Base-by-base conservation (phyloP, 2,888 invertebrate genomes). In the Drosophila prolongata region DNA sequence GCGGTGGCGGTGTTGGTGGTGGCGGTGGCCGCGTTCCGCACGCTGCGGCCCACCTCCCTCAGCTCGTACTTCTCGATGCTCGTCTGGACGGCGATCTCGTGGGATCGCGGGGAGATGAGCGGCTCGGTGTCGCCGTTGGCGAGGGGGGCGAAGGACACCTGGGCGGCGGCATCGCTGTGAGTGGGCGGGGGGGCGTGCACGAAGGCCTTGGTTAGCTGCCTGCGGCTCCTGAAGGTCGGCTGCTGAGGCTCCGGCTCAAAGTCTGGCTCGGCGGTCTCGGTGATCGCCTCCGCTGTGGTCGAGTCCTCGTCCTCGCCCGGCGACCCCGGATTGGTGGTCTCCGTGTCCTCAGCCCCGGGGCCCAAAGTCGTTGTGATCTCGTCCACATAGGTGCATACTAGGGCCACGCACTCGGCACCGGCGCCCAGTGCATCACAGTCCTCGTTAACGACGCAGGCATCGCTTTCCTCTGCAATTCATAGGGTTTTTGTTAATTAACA, bases 361-460 rank as follows among this genome's bases (percentile, higher is more conserved):
- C 43, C 54, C 13, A 72, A n/a, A 6, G 71, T 62, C 6, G 74
- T 66, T 53, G 30, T 55, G 14, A 71, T 76, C 75, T 84, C 89
- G 70, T 88, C 79, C 35, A 71, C 78, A 71, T 78, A 59, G 64
- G 78, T 78, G 70, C 91, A 92, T 60, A 77, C 80, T 47, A 91
- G 76, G 68, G 75, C 83, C 52, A 78, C 79, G 73, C 91, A 92
- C 66, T 84, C 80, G 55, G 90, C 90, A 76, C 80, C 81, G 46
- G 74, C 69, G 72, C 88, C 91, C 76, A 91, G 79, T 73, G 81
- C 85, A 77, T 87, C 84, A 80, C 92, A 92, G 74, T 92, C 92
- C 71, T 81, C 82, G 84, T 91, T 76, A 75, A 92, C 92, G 84
- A 92, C 89, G 89, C 92, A 92, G 69, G 87, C 84, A 87, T 91